Conservation (phyloP, 2,113 vertebrate species). For the Carettochelys insculpta region DNA sequence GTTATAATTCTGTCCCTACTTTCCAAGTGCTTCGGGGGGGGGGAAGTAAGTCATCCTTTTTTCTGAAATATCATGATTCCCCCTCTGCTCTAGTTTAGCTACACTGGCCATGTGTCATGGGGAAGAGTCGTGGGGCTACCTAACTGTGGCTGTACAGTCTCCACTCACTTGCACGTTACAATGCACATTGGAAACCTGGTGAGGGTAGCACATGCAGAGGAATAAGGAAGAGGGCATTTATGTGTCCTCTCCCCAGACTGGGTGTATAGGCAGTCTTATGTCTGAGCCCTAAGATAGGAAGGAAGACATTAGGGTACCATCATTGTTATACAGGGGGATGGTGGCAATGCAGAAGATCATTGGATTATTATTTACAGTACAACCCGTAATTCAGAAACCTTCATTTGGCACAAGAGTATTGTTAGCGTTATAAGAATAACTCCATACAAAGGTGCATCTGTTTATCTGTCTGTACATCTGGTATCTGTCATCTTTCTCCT, state of each 20-base stretch:
- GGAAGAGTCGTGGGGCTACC: background rate
- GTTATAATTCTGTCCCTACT: background rate
- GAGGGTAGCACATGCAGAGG: background rate
- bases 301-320: background rate
- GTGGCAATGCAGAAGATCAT: background rate
- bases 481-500: background rate
- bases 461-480: background rate
- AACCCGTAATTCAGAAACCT: background rate
- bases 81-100: background rate
- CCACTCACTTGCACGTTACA: background rate
- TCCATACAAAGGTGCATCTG: background rate
- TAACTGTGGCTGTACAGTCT: background rate
- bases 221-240: background rate
- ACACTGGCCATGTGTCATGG: background rate
- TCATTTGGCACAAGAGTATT: background rate
- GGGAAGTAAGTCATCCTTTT: background rate
- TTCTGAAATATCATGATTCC: background rate
- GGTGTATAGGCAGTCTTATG: background rate
- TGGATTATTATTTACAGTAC: background rate
- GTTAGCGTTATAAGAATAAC: background rate
- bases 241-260: background rate
- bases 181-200: background rate
- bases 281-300: background rate
- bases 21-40: background rate
- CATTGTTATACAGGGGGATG: background rate